Evolutionary conservation across 2,888 invertebrate species (phyloP), one percentile per base, ranked within the genome.

Genomic region (Kuschelorhynchus macadamiae): DNA sequence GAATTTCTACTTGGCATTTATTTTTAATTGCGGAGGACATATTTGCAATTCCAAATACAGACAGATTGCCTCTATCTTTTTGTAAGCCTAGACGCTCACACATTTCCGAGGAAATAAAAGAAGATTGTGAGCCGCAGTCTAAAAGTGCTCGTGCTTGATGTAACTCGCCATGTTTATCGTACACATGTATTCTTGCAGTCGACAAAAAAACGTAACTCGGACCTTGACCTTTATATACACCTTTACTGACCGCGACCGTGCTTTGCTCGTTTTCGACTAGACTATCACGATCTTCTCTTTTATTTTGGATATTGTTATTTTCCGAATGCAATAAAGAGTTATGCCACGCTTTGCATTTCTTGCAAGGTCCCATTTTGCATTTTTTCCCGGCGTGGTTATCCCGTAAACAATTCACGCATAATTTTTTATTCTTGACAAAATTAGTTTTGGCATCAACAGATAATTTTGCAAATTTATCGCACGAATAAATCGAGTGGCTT

Each of bases 271-370:
- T 12, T 11, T 12, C 36, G 11, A 4, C 17, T 32, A 25, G n/a
- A 17, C 12, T 21, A 21, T 32, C n/a, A 8, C 7, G 7, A 9
- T 18, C 25, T 17, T n/a, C 1, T 2, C 9, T 55, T 11, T 55
- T 39, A 21, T 55, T n/a, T n/a, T n/a, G n/a, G n/a, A n/a, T n/a
- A n/a, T n/a, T n/a, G n/a, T n/a, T n/a, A n/a, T n/a, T n/a, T n/a
- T n/a, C 41, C 9, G 7, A 7, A 41, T 55, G 55, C n/a, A 55
- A 41, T 11, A 55, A 18, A 5, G 55, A 36, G 20, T 41, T 55
- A 41, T 55, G 55, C 17, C 21, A 39, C 9, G 20, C 21, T 14
- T 14, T 39, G 36, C 55, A 55, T 41, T n/a, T 39, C n/a, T 21
- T 17, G 12, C 41, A 41, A 7, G 52, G 52, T 14, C 52, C 32